Conservation (phyloP, 1,140 invertebrate genomes). For the Hycleus cichorii region DNA sequence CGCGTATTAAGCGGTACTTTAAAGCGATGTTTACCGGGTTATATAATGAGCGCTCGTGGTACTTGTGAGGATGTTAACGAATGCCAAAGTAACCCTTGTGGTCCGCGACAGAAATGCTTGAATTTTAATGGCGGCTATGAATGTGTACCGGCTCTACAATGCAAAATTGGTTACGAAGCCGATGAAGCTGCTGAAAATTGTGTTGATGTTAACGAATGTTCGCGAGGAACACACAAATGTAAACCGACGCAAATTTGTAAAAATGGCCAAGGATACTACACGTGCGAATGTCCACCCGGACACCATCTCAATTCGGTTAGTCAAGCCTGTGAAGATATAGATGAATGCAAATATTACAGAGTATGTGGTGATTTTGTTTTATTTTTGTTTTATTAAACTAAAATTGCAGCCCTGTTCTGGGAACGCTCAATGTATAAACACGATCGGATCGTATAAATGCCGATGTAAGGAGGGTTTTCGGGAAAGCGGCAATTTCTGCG, state of each 20-base stretch:
- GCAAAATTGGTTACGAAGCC: constrained; percentile 42
- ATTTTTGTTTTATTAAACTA: background rate
- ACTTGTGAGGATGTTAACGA: constrained; percentile 48
- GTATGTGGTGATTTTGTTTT: constrained; percentile 24
- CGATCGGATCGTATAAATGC: constrained; percentile 73
- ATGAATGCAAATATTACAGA: constrained; percentile 63
- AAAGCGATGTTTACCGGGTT: constrained; percentile 47
- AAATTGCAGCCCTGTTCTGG: constrained; percentile 46
- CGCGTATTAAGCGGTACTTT: constrained; percentile 17
- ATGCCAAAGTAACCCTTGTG: constrained; percentile 42
- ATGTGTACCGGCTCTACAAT: constrained; percentile 48
- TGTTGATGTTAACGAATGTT: constrained; percentile 64
- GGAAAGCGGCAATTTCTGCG: constrained; percentile 46
- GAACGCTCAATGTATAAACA: constrained; percentile 67
- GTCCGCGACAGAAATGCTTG: constrained; percentile 44
- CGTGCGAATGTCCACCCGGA: constrained; percentile 66
- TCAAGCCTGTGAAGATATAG: constrained; percentile 79
- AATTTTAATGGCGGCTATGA: constrained; percentile 50
- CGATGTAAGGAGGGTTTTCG: constrained; percentile 70
- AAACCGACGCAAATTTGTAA: constrained; percentile 61
- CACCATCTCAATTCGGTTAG: constrained; percentile 44
- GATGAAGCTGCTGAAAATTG: constrained; percentile 38
- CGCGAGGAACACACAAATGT: constrained; percentile 58
- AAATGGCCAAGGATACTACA: constrained; percentile 66
- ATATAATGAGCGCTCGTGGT: constrained; percentile 43